Evolutionary conservation across 2,113 vertebrate species (phyloP).

Genomic region (Morone saxatilis): DNA sequence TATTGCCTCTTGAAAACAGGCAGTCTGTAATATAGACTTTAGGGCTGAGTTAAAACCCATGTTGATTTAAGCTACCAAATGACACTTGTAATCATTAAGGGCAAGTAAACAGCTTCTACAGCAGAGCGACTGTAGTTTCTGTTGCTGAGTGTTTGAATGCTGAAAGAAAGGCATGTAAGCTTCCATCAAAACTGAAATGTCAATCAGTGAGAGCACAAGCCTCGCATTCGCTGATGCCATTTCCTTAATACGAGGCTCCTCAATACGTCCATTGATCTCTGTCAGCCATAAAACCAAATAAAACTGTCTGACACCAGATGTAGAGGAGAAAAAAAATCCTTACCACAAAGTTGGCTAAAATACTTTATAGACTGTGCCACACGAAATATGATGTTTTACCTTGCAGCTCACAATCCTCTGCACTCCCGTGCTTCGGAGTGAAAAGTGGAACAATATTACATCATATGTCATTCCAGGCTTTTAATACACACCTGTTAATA

Average conservation of each 20-base stretch:
- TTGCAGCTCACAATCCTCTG: slow-evolving; percentile 58
- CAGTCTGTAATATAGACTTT: slow-evolving; percentile 35
- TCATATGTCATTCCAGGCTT: slow-evolving; percentile 71
- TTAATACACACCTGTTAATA: slow-evolving; percentile 81
- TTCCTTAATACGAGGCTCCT: slow-evolving; percentile 53
- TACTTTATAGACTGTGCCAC: slow-evolving; percentile 69
- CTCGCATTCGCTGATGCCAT: slow-evolving; percentile 54
- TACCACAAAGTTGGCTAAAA: slow-evolving; percentile 60
- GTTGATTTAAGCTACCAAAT: slow-evolving; percentile 67
- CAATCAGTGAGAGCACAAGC: slow-evolving; percentile 48
- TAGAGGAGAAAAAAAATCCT: slow-evolving; percentile 50
- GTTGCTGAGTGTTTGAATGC: not conserved
- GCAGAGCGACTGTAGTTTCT: slow-evolving; percentile 15
- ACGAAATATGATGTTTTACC: slow-evolving; percentile 72
- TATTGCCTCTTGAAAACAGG: slow-evolving; percentile 41
- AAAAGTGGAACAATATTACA: slow-evolving; percentile 79
- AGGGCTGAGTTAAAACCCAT: slow-evolving; percentile 47
- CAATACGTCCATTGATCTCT: slow-evolving; percentile 75
- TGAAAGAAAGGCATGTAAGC: slow-evolving; percentile 1
- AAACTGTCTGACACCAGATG: slow-evolving; percentile 75
- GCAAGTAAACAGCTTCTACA: slow-evolving; percentile 27
- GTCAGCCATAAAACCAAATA: slow-evolving; percentile 71
- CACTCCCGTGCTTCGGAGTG: slow-evolving; percentile 44
- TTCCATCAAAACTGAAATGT: slow-evolving; percentile 38
- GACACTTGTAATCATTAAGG: slow-evolving; percentile 50